Evolutionary conservation across 2,797 vertebrate genomes (phyloP).

Genomic region (Sebastes aleutianus): DNA sequence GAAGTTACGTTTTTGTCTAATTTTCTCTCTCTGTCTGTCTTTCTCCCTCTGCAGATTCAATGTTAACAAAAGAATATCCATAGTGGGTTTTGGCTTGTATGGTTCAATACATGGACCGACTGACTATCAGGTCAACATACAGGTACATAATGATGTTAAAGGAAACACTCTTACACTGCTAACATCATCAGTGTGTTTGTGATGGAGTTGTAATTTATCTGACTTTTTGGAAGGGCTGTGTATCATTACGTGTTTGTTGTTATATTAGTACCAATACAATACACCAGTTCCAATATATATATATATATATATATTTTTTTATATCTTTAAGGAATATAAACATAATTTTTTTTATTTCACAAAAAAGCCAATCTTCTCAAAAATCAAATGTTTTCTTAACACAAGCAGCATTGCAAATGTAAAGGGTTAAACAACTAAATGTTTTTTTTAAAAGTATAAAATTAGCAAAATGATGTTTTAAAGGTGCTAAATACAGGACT

Average conservation of each 20-base stretch:
- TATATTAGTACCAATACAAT: not conserved
- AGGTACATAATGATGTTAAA: constrained; percentile 79
- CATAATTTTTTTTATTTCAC: not conserved
- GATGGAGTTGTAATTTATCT: not conserved
- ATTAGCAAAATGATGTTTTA: no score
- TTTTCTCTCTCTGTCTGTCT: not conserved
- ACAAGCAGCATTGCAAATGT: not conserved
- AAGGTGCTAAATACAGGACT: no score
- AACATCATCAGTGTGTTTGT: not conserved
- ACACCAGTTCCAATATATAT: not conserved
- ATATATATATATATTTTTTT: not conserved
- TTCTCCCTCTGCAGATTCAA: constrained; percentile 87
- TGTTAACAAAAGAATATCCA: constrained; percentile 95
- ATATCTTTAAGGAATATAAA: not conserved
- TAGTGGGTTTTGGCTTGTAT: constrained; percentile 97
- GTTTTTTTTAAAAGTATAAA: no score
- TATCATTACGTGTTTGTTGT: not conserved
- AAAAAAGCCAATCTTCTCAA: not conserved
- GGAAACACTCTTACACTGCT: not conserved
- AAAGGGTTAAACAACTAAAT: not conserved
- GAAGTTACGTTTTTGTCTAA: not conserved
- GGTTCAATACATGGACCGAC: constrained; percentile 98
- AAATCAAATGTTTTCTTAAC: not conserved
- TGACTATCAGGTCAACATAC: constrained; percentile 98
- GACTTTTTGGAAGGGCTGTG: not conserved